phyloP scores from a whole-genome alignment of 2,113 vertebrate species.

The Cariama cristata region DNA sequence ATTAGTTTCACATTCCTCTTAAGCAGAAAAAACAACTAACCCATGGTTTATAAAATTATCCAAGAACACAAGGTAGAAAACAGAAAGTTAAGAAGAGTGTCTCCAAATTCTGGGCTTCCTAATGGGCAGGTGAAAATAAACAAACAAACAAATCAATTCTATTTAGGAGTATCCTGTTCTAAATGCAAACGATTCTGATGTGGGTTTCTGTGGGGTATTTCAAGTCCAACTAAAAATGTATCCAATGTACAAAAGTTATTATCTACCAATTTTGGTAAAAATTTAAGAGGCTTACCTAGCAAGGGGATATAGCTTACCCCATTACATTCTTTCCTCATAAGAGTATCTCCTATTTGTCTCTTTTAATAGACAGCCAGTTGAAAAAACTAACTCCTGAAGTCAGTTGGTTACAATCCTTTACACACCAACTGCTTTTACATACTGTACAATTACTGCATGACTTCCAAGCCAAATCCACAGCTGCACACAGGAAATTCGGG shows the following conservation, averaged over 20 bases:
- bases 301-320: background rate
- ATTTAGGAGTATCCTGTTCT: background rate
- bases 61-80: background rate
- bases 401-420: slow-evolving; percentile 33
- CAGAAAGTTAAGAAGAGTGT: background rate
- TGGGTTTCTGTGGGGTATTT: background rate
- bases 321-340: background rate
- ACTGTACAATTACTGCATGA: background rate
- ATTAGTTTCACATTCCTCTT: background rate
- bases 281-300: background rate
- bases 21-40: background rate
- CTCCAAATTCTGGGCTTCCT: background rate
- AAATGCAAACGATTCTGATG: background rate
- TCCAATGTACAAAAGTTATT: background rate
- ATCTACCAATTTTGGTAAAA: background rate
- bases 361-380: background rate
- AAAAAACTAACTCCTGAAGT: slow-evolving; percentile 8
- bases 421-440: slow-evolving; percentile 4
- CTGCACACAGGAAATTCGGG: background rate
- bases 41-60: background rate
- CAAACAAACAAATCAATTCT: background rate
- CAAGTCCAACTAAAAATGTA: background rate
- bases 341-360: background rate
- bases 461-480: slow-evolving; percentile 29
- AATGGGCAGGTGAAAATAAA: rapidly evolving